phyloP scores from a whole-genome alignment of 2,888 invertebrate species.

The Magallana nippona region DNA sequence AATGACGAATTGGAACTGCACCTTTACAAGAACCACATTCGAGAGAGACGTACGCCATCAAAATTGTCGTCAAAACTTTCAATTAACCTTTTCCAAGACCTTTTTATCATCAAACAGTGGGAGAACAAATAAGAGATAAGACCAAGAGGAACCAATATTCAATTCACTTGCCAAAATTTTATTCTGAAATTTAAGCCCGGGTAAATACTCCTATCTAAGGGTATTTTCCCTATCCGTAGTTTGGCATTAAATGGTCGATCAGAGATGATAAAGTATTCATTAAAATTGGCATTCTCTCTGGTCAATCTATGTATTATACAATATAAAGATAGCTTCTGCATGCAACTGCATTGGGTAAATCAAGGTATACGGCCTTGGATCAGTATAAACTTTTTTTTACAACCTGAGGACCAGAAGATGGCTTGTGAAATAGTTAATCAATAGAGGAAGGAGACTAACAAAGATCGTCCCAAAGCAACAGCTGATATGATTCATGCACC shows the following conservation, averaged over 20 bases:
- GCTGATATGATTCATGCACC: constrained; percentile 14
- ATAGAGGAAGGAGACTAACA: neutral
- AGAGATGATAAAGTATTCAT: neutral
- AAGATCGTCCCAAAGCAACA: constrained; percentile 7
- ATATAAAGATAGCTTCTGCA: too few species aligned
- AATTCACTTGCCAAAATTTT: constrained; percentile 5
- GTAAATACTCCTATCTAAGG: neutral
- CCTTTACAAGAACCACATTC: constrained; percentile 18
- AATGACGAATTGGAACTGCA: neutral
- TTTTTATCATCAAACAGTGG: neutral
- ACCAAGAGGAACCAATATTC: neutral
- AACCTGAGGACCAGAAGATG: neutral
- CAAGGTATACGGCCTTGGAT: too few species aligned
- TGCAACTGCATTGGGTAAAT: too few species aligned
- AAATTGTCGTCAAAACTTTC: neutral
- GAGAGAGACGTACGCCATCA: constrained; percentile 6
- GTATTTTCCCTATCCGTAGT: neutral
- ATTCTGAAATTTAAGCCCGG: neutral
- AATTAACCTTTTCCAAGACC: neutral
- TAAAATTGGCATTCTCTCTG: too few species aligned
- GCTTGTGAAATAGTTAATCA: constrained; percentile 8
- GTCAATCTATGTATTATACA: too few species aligned
- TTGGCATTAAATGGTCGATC: constrained; percentile 13
- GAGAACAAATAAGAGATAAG: neutral
- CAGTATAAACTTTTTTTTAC: neutral